Percentiles rank a stretch among this genome's conserved stretches.
These are phyloP conservation scores for Mobula birostris DNA, from an alignment of 2,113 vertebrate species.

Conservation along the genomic window DNA sequence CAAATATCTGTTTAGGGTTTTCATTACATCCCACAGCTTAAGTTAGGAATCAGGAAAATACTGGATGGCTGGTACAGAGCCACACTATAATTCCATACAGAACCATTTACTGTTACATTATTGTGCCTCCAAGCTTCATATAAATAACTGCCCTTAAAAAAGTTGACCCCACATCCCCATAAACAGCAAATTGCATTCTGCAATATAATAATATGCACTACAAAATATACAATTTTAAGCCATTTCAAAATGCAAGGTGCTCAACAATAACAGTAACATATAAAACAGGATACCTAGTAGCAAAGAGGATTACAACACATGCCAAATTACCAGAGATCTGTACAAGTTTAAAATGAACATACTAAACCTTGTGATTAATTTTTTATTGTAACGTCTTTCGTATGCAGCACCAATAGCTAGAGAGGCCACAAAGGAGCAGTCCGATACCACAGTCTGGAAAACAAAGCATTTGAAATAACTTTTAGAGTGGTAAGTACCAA, in stretches of 20 bases:
- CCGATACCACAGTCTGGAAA: constrained; percentile 87
- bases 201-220: too few relatives aligned
- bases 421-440: constrained; percentile 95
- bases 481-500: background rate
- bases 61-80: background rate
- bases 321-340: background rate
- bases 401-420: constrained; percentile 95
- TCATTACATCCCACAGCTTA: background rate
- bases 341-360: background rate
- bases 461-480: constrained; percentile 37
- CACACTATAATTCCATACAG: too few relatives aligned
- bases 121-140: background rate
- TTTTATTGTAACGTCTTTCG: constrained; percentile 93
- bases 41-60: background rate
- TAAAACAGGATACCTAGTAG: background rate
- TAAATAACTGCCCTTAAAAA: background rate
- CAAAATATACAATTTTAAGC: too few relatives aligned
- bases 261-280: background rate
- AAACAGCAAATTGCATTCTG: background rate
- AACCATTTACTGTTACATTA: background rate
- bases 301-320: background rate
- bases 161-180: background rate
- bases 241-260: background rate
- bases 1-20: background rate
- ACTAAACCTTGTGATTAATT: constrained; percentile 86